A percentile compares a stretch with the other conserved stretches of the same genome.
Conservation (phyloP, 1,140 invertebrate genomes). For the Hylaeus volcanicus region DNA sequence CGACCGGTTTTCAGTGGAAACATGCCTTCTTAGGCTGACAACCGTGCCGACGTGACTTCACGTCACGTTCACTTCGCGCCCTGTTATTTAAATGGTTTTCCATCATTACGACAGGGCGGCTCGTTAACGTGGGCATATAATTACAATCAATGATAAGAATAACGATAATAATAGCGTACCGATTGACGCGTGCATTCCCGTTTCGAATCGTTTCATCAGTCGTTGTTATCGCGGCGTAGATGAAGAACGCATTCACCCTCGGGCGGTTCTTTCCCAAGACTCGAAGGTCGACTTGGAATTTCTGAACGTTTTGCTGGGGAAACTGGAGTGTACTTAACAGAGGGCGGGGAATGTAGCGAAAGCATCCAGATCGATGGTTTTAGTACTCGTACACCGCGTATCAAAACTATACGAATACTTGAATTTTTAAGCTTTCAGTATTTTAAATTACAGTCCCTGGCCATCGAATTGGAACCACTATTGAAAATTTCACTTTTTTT, state of each 20-base stretch:
- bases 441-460: too few species aligned
- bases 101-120: slow-evolving; percentile 20
- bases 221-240: neutral
- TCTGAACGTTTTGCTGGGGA: neutral
- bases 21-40: slow-evolving; percentile 2
- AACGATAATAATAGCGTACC: neutral
- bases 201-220: slow-evolving; percentile 22
- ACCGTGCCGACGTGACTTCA: neutral
- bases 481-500: too few species aligned
- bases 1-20: slow-evolving; percentile 21
- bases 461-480: too few species aligned
- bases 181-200: slow-evolving; percentile 12
- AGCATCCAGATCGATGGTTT: too few species aligned
- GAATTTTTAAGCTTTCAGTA: too few species aligned
- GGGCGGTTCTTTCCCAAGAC: neutral
- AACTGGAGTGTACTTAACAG: too few species aligned
- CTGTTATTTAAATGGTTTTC: slow-evolving; percentile 36
- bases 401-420: too few species aligned
- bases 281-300: neutral
- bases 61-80: neutral
- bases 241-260: neutral
- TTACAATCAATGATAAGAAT: slow-evolving; percentile 36
- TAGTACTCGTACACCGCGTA: too few species aligned
- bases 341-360: too few species aligned
- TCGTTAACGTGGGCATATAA: slow-evolving; percentile 20